phyloP scores from a whole-genome alignment of 2,888 invertebrate genomes.

The Leucoptera coffeella region DNA sequence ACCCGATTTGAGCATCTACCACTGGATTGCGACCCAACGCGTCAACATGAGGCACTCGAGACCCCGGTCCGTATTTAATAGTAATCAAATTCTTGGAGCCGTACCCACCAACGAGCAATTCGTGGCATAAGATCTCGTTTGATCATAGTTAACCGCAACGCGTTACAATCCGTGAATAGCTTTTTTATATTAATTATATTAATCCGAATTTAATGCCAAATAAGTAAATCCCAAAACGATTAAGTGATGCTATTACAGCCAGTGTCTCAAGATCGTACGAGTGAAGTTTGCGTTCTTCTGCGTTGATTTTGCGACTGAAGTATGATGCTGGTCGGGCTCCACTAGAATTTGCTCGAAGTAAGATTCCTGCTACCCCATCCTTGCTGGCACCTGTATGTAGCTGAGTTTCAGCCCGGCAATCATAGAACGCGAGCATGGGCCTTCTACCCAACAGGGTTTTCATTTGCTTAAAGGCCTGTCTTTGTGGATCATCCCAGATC shows the following conservation, averaged over 20 bases:
- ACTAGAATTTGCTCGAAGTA: constrained; percentile 9
- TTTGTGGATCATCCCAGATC: constrained; percentile 6
- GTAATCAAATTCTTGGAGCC: constrained; percentile 12
- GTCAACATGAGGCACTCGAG: constrained; percentile 12
- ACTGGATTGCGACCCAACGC: constrained; percentile 10
- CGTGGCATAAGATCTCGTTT: constrained; percentile 12
- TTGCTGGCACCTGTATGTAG: constrained; percentile 12
- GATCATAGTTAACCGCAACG: constrained; percentile 10
- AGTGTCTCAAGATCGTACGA: constrained; percentile 16
- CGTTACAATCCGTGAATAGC: constrained; percentile 11
- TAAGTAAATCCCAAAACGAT: constrained; percentile 10
- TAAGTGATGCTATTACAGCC: constrained; percentile 10
- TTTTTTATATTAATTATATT: too few relatives aligned
- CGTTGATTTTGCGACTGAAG: constrained; percentile 12
- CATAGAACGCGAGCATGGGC: constrained; percentile 5
- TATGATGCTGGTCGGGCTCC: constrained; percentile 11
- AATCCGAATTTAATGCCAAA: constrained; percentile 9
- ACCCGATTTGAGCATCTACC: too few relatives aligned
- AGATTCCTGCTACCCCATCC: constrained; percentile 10
- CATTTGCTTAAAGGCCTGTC: constrained; percentile 5
- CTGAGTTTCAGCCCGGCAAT: constrained; percentile 8
- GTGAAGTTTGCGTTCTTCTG: constrained; percentile 13
- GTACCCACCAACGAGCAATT: constrained; percentile 14
- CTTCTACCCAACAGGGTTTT: constrained; percentile 4
- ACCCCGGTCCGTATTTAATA: constrained; percentile 11